Evolutionary conservation across 2,113 vertebrate genomes (phyloP), one percentile per base, ranked within the genome.

Genomic region (Tachuris rubrigastra): DNA sequence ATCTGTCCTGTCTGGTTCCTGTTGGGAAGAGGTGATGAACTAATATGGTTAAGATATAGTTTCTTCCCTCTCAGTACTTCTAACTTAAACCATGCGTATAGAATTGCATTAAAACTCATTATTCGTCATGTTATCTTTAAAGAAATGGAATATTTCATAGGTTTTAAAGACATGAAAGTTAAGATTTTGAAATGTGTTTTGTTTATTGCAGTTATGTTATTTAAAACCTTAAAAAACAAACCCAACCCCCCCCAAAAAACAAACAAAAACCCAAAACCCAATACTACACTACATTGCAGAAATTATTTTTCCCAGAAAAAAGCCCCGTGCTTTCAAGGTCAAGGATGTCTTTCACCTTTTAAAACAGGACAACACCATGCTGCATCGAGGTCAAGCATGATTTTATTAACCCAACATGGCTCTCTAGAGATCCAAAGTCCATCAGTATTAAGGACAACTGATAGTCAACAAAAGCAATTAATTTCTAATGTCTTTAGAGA

Each of bases 381-480:
- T 80, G 31, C 31, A 16, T 3, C 0, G 0, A 75, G 9, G 31
- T 65, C 44, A 79, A 25, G 68, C 15, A 5, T 10, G 10, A 44
- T 72, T 10, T 59, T 85, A 47, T 39, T 28, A 31, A 60, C 2
- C 16, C 17, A 58, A 0, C 12, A 24, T 12, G 23, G 12, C 13
- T 65, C 27, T 72, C 42, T 55, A 55, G 15, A 8, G 13, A 52
- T 41, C 15, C 25, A 41, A 56, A 65, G 7, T 12, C 16, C 18
- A 50, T 12, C 63, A 37, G 5, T 9, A 15, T 21, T 31, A 30
- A 89, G 39, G 35, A 71, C 5, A 86, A 33, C 9, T 10, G 6
- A 27, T 30, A 27, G 24, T 56, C 46, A 58, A 27, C 25, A 44
- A 65, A 75, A 53, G 6, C 22, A n/a, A 20, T 2, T 16, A 28